Percentiles rank a stretch among this genome's conserved stretches.
Evolutionary conservation across 2,113 vertebrate species (phyloP).

Genomic region (Myanophis thanlyinensis): DNA sequence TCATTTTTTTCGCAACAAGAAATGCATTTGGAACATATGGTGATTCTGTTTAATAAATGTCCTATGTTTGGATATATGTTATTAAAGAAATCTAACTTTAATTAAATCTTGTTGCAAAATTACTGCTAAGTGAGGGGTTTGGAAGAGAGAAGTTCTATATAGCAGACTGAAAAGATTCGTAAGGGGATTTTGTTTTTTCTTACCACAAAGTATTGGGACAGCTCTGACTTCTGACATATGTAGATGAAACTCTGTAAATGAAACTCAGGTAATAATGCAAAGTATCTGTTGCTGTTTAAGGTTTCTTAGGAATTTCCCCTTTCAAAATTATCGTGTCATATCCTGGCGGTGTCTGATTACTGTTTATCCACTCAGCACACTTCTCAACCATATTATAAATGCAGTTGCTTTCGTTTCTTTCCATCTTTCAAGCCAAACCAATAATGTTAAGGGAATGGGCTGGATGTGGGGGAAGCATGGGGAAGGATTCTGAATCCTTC

Average conservation of each 20-base stretch:
- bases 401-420: conserved; percentile 73
- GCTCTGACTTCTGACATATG: conserved; percentile 57
- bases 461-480: neutral
- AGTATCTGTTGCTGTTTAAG: conserved; percentile 66
- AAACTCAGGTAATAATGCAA: conserved; percentile 62
- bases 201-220: conserved; percentile 51
- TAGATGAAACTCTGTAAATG: conserved; percentile 40
- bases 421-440: conserved; percentile 65
- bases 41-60: conserved; percentile 52
- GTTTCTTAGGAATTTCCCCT: conserved; percentile 60
- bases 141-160: conserved; percentile 66
- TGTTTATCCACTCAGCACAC: conserved; percentile 69
- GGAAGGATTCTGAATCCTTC: conserved; percentile 72
- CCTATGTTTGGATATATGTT: conserved; percentile 49
- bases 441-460: conserved; percentile 65
- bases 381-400: conserved; percentile 66
- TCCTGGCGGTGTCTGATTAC: conserved; percentile 67
- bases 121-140: conserved; percentile 61
- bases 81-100: conserved; percentile 60
- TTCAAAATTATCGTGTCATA: conserved; percentile 66
- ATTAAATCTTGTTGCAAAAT: conserved; percentile 44
- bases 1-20: neutral
- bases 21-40: neutral
- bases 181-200: conserved; percentile 39
- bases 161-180: conserved; percentile 60